Evolutionary conservation across 1,140 invertebrate genomes (phyloP).

Genomic region (Ridgeia piscesae): DNA sequence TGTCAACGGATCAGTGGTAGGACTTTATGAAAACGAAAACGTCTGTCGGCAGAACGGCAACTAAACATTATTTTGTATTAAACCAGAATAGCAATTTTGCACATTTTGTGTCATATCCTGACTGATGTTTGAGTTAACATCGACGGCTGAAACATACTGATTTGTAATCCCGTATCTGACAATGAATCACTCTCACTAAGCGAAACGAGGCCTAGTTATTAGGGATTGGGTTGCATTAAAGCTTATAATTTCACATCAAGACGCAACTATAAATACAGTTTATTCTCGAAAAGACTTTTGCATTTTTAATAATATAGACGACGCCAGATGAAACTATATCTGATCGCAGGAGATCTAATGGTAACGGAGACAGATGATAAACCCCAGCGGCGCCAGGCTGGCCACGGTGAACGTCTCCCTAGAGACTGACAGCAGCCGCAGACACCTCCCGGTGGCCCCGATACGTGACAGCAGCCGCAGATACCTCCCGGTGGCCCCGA

Average conservation of each 20-base stretch:
- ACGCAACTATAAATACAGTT: too few relatives aligned
- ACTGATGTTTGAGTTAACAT: too few relatives aligned
- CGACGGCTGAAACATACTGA: too few relatives aligned
- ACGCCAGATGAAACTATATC: background rate
- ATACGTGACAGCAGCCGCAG: too few relatives aligned
- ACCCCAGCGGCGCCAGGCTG: background rate
- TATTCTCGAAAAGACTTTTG: background rate
- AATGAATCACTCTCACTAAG: background rate
- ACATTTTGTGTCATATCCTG: too few relatives aligned
- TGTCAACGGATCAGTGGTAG: too few relatives aligned
- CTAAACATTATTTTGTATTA: too few relatives aligned
- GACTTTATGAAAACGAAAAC: too few relatives aligned
- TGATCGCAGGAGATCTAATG: background rate
- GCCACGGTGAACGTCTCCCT: too few relatives aligned
- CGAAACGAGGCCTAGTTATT: background rate
- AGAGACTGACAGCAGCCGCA: background rate
- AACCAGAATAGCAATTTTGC: too few relatives aligned
- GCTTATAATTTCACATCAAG: background rate
- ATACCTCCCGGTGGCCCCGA: too few relatives aligned
- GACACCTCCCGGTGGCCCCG: background rate
- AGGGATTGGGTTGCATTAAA: background rate
- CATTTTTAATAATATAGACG: background rate
- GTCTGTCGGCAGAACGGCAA: too few relatives aligned
- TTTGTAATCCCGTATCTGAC: background rate
- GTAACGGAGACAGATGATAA: background rate